phyloP scores from a whole-genome alignment of 2,797 vertebrate species.

The Liasis olivaceus region DNA sequence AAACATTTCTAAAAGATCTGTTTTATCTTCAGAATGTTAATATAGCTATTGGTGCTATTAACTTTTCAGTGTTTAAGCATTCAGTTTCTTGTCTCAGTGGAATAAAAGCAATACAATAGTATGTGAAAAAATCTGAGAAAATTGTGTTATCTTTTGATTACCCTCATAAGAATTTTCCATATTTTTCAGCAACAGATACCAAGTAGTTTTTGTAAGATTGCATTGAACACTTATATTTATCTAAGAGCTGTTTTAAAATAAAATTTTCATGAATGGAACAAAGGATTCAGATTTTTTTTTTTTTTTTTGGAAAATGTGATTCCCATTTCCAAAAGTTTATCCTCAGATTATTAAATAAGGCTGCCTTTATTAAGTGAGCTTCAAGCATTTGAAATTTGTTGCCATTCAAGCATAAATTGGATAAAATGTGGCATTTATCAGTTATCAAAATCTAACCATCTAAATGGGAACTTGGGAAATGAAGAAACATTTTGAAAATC shows the following conservation, averaged over 20 bases:
- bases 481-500: slow-evolving; percentile 24
- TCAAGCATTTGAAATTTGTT: slow-evolving; percentile 37
- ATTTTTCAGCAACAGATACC: neutral
- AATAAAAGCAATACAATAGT: neutral
- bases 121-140: neutral
- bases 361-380: neutral
- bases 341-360: slow-evolving; percentile 4
- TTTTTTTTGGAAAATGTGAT: slow-evolving; percentile 19
- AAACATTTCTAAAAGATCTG: neutral
- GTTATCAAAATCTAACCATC: slow-evolving; percentile 29
- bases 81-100: neutral
- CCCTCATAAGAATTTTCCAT: neutral
- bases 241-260: neutral
- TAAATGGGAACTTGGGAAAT: slow-evolving; percentile 5
- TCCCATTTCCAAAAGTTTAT: neutral
- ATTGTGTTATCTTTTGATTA: neutral
- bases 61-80: neutral
- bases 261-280: slow-evolving; percentile 23
- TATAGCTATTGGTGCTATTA: neutral
- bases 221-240: neutral
- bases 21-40: neutral
- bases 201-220: slow-evolving; percentile 4
- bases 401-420: slow-evolving; percentile 27
- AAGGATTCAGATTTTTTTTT: neutral
- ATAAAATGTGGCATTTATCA: slow-evolving; percentile 37